These are phyloP conservation scores for Tipula lateralis DNA, from an alignment of 2,888 invertebrate species.

Conservation along the genomic window DNA sequence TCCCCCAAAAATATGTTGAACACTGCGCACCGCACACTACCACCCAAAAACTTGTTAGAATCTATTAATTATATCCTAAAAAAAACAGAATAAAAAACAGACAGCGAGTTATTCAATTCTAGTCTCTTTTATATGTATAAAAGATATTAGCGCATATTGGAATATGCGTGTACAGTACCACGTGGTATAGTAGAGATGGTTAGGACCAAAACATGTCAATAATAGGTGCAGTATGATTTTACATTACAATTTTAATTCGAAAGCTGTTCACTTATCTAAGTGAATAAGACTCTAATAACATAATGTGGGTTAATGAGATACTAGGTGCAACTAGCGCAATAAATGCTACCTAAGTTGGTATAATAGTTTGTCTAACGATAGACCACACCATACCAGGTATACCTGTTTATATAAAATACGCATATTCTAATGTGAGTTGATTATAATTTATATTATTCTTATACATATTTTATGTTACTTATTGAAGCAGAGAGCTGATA, in stretches of 20 bases:
- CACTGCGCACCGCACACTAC: background rate
- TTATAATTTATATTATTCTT: background rate
- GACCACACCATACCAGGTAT: background rate
- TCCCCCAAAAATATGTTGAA: background rate
- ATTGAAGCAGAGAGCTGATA: background rate
- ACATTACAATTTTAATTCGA: too few species aligned
- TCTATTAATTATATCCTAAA: background rate
- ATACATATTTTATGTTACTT: background rate
- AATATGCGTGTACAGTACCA: background rate
- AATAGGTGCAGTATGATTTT: too few species aligned
- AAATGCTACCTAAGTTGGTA: too few species aligned
- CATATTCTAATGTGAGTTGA: background rate
- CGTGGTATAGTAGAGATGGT: too few species aligned
- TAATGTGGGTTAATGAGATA: too few species aligned
- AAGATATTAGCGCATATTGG: background rate
- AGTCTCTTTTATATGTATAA: background rate
- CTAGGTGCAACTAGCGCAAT: too few species aligned
- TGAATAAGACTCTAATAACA: too few species aligned
- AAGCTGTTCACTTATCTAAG: too few species aligned
- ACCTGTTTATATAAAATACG: background rate
- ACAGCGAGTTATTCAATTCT: background rate
- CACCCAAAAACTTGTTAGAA: background rate
- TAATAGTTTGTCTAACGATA: background rate
- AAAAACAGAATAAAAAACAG: background rate
- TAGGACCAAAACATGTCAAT: too few species aligned